phyloP scores from a whole-genome alignment of 2,797 vertebrate genomes.

The Sebastes reedi region DNA sequence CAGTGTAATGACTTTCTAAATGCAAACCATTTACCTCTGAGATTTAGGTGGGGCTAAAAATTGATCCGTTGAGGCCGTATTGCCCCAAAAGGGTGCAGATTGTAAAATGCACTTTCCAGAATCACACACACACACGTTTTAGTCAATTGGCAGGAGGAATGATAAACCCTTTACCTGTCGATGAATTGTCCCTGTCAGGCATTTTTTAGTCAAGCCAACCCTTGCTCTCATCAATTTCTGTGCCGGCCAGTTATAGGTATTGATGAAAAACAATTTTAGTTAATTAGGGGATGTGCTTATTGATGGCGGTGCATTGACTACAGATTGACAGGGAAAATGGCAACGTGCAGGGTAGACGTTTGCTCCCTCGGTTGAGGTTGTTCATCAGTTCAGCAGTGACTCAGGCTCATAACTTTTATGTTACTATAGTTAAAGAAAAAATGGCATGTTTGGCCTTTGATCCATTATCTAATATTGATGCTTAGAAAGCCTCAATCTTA shows the following conservation, averaged over 20 bases:
- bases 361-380: constrained; percentile 25
- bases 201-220: constrained; percentile 65
- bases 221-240: constrained; percentile 69
- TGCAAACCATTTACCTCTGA: constrained; percentile 46
- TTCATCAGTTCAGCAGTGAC: constrained; percentile 23
- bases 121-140: constrained; percentile 33
- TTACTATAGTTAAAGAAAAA: constrained; percentile 13
- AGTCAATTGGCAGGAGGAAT: constrained; percentile 56
- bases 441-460: background rate
- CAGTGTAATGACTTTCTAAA: constrained; percentile 70
- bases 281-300: constrained; percentile 83
- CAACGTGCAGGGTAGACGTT: constrained; percentile 25
- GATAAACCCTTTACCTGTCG: constrained; percentile 70
- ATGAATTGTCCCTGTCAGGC: constrained; percentile 66
- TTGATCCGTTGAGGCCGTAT: constrained; percentile 39
- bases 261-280: constrained; percentile 81
- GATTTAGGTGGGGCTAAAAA: constrained; percentile 34
- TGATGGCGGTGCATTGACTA: constrained; percentile 62
- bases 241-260: constrained; percentile 71
- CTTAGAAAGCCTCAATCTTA: background rate
- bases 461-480: background rate
- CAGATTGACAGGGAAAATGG: constrained; percentile 62
- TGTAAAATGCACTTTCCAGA: constrained; percentile 60
- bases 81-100: constrained; percentile 22
- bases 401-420: constrained; percentile 29